Conservation (phyloP, 2,113 vertebrate genomes). For the Ardeotis arabs region DNA sequence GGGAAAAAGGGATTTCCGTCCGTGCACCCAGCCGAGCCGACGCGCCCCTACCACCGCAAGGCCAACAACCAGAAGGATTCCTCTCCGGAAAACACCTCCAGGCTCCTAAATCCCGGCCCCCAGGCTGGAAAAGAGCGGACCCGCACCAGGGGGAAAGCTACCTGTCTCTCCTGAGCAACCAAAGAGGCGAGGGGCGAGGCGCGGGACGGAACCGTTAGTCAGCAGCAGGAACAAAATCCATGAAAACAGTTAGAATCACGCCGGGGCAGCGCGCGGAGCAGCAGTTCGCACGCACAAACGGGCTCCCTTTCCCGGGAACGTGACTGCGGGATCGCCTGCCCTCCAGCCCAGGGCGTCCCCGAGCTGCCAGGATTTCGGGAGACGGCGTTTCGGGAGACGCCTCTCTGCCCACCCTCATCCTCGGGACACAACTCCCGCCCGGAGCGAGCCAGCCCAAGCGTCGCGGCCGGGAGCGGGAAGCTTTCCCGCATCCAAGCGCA, state of each 20-base stretch:
- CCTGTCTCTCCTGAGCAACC: conserved; percentile 46
- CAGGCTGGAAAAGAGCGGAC: background rate
- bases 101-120: background rate
- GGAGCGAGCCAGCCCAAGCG: background rate
- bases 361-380: no score
- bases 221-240: conserved; percentile 29
- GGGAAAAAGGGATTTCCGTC: background rate
- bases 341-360: background rate
- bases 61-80: background rate
- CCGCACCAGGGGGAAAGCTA: conserved; percentile 5
- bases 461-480: rapidly evolving
- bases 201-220: background rate
- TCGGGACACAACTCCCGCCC: background rate
- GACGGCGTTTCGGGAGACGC: no score
- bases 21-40: background rate
- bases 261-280: rapidly evolving
- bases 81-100: background rate
- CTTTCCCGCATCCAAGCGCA: background rate
- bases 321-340: background rate
- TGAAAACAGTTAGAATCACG: background rate
- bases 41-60: background rate
- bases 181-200: background rate
- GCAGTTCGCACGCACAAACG: background rate
- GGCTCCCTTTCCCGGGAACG: background rate
- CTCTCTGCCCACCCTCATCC: background rate